Evolutionary conservation across 2,797 vertebrate species (phyloP).

Genomic region (Thamnophis elegans): DNA sequence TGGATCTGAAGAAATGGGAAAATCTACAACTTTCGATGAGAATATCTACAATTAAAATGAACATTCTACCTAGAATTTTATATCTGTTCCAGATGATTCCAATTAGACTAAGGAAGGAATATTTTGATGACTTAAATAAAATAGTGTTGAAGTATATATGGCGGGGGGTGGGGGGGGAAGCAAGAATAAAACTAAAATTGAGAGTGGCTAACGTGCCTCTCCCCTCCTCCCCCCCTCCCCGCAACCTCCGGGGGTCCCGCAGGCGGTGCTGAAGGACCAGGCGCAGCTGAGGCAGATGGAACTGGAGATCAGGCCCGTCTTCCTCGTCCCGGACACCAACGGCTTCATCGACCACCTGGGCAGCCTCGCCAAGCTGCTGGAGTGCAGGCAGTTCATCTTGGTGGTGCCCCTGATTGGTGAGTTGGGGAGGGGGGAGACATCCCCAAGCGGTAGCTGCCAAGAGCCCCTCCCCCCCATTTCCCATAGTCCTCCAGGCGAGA

Average conservation of each 20-base stretch:
- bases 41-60: no score
- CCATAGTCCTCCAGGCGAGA: neutral
- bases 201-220: neutral
- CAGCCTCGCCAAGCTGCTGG: constrained; percentile 82
- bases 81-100: no score
- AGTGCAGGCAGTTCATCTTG: constrained; percentile 88
- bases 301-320: constrained; percentile 91
- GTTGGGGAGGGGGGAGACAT: constrained; percentile 37
- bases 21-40: no score
- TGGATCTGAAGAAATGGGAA: no score
- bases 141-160: no score
- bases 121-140: no score
- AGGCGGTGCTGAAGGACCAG: constrained; percentile 94
- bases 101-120: no score
- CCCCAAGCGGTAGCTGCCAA: neutral
- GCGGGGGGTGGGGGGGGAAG: no score
- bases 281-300: constrained; percentile 86
- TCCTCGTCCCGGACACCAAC: constrained; percentile 95
- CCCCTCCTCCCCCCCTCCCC: neutral
- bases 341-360: constrained; percentile 95
- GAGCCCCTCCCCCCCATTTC: neutral
- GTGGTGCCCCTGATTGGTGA: constrained; percentile 97
- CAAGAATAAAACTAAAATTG: no score
- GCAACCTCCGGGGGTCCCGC: neutral
- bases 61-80: no score